Evolutionary conservation across 2,888 invertebrate genomes (phyloP), one percentile per base, ranked within the genome.

Genomic region (Euspilapteryx auroguttella): DNA sequence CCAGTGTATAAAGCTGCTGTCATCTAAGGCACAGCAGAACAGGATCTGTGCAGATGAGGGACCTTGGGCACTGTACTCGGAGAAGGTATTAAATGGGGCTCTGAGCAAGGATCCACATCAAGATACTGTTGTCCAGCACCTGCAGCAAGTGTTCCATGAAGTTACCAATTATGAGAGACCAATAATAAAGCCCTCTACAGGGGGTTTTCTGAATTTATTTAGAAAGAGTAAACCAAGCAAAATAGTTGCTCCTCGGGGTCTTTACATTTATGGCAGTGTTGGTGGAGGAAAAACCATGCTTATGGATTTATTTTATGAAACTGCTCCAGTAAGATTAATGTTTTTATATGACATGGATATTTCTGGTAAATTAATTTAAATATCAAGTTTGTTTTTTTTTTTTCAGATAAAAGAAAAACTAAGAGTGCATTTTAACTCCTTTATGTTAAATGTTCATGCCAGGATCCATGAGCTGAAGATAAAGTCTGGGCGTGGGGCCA

Each of bases 211-310:
- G 35, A 64, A 44, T 30, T 59, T 68, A 33, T 73, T 73, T 40
- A 61, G 34, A 36, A 65, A 45, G 42, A 45, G 44, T 33, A 47
- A 59, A 37, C 62, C 77, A 2, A 48, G 48, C 27, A 77, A 73
- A 36, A 62, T 71, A 14, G 58, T 75, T 35, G 76, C 78, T 21
- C 89, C 89, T 1, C 83, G 83, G 58, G 95, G 95, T 4, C 64
- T 95, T 8, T 95, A 96, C 49, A 83, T 95, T 33, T 85, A 88
- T 65, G 95, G 95, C 31, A 87, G 93, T 49, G 93, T 94, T 36
- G 93, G 94, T 25, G 92, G 94, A 42, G 99, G 99, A 24, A 99
- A 99, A 79, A 99, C 99, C 4, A 98, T 98, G 87, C 71, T 99
- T 32, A 99, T 99, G 99, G 98, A 99, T 69, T 69, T 99, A 46